Conservation (phyloP, 2,888 invertebrate genomes). For the Apamea monoglypha region DNA sequence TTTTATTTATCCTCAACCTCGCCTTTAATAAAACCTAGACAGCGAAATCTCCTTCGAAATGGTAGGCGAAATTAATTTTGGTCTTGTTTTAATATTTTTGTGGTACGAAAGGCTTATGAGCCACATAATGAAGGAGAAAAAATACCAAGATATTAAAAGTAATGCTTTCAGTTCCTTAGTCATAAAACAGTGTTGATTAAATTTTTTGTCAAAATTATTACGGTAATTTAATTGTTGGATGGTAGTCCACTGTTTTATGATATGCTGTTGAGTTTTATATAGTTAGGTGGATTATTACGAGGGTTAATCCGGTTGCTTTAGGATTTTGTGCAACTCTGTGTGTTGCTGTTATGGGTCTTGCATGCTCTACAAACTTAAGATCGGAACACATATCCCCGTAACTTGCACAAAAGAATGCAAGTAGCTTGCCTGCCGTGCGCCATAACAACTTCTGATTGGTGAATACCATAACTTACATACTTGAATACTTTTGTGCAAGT, state of each 20-base stretch:
- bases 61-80: conserved; percentile 75
- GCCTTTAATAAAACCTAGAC: conserved; percentile 68
- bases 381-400: too few relatives aligned
- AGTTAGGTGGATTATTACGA: background rate
- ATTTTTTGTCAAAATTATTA: conserved; percentile 50
- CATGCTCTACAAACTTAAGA: background rate
- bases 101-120: conserved; percentile 71
- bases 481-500: too few relatives aligned
- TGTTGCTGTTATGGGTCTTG: background rate
- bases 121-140: conserved; percentile 58
- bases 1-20: conserved; percentile 34
- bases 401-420: too few relatives aligned
- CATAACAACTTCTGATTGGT: too few relatives aligned
- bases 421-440: too few relatives aligned
- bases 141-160: conserved; percentile 60
- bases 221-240: conserved; percentile 38
- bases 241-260: conserved; percentile 17
- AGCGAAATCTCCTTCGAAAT: conserved; percentile 63
- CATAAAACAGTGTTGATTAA: conserved; percentile 60
- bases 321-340: background rate
- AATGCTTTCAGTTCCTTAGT: conserved; percentile 52
- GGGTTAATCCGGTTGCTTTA: background rate
- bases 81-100: conserved; percentile 76
- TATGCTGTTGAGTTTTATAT: conserved; percentile 7
- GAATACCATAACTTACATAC: too few relatives aligned